Evolutionary conservation across 2,113 vertebrate genomes (phyloP), one percentile per base, ranked within the genome.

Genomic region (Verasper variegatus): DNA sequence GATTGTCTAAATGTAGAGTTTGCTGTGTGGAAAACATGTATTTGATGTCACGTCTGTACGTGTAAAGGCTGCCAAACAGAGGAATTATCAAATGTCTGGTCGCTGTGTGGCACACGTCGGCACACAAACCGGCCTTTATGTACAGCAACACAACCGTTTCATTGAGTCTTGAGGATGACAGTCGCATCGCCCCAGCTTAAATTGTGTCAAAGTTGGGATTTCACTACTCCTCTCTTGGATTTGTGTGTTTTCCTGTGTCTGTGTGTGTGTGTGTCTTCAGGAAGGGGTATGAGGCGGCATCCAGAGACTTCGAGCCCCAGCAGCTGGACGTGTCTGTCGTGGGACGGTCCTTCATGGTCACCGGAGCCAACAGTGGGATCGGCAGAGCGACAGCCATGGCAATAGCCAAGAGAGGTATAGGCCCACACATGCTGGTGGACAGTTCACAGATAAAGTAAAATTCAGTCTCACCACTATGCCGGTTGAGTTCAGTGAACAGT

Each of bases 301-400:
- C 83, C 2, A 86, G 80, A 71, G 54, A 79, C 59, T 95, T 94
- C 73, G 81, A 89, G 24, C 81, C 81, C 7, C 76, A 90, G 56
- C 91, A 93, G 40, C 51, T 94, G 81, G 86, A 93, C 1, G 88
- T 94, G 27, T 90, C 93, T 0, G 90, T 92, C 3, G 92, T 91
- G 45, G 94, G 94, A 51, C 82, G 86, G 47, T 92, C 93, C 59
- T 95, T 91, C 54, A 93, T 95, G 92, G 84, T 95, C 81, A 95
- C 93, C 0, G 94, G 94, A 63, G 92, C 92, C 70, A 95, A 94
- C 82, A 94, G 93, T 54, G 94, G 94, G 14, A 94, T 95, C 24
- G 94, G 94, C 63, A 93, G 72, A 86, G 91, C 88, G 0, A 76
- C 92, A 5, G 91, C 92, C 55, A 76, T 91, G 82, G 89, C 90